These are phyloP conservation scores for Gephyroberyx darwinii DNA, from an alignment of 2,797 vertebrate species.

Conservation along the genomic window DNA sequence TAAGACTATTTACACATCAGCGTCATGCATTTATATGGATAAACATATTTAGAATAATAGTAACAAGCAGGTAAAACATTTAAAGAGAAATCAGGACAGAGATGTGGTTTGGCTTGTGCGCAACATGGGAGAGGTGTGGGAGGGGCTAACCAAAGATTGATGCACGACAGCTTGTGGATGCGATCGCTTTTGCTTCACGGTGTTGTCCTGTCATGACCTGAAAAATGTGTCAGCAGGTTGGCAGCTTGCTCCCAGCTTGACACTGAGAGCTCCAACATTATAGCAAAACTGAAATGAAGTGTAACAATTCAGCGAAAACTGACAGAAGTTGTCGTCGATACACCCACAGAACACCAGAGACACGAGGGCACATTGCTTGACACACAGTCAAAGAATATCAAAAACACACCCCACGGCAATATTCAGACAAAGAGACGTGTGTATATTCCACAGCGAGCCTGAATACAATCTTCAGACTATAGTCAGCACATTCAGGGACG, in stretches of 20 bases:
- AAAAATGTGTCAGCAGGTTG: slow-evolving; percentile 29
- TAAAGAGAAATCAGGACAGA: slow-evolving; percentile 15
- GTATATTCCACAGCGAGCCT: slow-evolving; percentile 21
- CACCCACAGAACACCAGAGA: slow-evolving; percentile 42
- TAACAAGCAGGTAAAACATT: slow-evolving; percentile 14
- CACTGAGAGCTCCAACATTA: slow-evolving; percentile 2
- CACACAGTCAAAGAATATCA: slow-evolving; percentile 10
- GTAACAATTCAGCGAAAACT: slow-evolving; percentile 9
- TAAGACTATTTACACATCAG: slow-evolving; percentile 59
- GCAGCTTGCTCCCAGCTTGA: slow-evolving; percentile 38
- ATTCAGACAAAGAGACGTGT: slow-evolving; percentile 5
- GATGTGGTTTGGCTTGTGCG: slow-evolving; percentile 12
- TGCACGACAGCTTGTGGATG: slow-evolving; percentile 36
- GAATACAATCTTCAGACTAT: slow-evolving; percentile 25
- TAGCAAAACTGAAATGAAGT: slow-evolving; percentile 5
- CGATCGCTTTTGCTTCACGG: slow-evolving; percentile 42
- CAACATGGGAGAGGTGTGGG: not conserved
- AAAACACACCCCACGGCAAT: slow-evolving; percentile 21
- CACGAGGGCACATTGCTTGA: slow-evolving; percentile 23
- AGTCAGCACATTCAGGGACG: slow-evolving; percentile 58
- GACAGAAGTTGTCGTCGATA: slow-evolving; percentile 13
- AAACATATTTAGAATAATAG: slow-evolving; percentile 31
- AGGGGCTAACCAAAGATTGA: slow-evolving; percentile 3
- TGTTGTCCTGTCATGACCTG: slow-evolving; percentile 38
- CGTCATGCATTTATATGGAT: slow-evolving; percentile 66